Evolutionary conservation across 2,113 vertebrate species (phyloP).

Genomic region (Regulus satrapa): DNA sequence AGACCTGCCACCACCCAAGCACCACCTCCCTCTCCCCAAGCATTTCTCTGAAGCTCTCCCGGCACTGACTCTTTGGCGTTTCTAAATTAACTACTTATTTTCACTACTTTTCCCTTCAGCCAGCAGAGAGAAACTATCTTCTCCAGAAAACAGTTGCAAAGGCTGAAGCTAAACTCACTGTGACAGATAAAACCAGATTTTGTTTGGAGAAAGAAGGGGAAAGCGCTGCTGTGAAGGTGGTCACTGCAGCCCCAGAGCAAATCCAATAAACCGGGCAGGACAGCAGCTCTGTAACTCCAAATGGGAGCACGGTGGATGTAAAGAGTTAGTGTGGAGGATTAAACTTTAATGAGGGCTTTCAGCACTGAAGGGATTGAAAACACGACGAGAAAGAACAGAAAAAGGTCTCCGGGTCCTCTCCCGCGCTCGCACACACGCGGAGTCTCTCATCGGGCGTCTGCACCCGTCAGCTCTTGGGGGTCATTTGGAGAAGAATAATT

Average conservation of each 20-base stretch:
- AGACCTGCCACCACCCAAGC: background rate
- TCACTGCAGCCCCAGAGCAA: background rate
- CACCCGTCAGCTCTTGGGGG: accelerated
- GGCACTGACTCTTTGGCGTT: background rate
- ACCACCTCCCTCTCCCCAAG: background rate
- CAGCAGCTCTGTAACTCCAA: background rate
- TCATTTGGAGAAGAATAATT: background rate
- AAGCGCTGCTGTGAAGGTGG: accelerated
- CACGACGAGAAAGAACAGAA: accelerated
- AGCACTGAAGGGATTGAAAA: background rate
- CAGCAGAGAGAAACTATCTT: background rate
- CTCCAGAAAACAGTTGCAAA: background rate
- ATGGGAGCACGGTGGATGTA: background rate
- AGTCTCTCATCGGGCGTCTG: accelerated
- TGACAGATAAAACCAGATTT: background rate
- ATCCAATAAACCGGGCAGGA: background rate
- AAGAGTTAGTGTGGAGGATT: background rate
- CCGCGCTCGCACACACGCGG: accelerated
- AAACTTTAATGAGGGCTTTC: background rate
- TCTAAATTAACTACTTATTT: background rate
- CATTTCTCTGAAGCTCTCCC: background rate
- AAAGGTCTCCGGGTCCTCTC: background rate
- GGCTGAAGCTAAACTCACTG: background rate
- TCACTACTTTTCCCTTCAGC: background rate
- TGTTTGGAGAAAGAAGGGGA: background rate